Conservation (phyloP, 2,797 vertebrate genomes). For the Molossus alvarezi region DNA sequence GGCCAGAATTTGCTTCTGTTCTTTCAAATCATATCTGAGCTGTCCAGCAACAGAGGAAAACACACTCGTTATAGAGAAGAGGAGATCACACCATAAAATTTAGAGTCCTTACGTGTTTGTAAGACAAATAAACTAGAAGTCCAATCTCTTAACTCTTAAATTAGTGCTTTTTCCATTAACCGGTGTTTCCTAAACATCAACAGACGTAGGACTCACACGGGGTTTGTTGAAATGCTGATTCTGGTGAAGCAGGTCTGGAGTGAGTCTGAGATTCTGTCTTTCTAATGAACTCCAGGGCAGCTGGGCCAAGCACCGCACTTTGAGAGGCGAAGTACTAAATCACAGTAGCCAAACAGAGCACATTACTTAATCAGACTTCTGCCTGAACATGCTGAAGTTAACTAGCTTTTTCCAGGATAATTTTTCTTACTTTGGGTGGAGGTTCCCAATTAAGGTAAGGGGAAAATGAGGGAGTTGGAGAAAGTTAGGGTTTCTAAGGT, state of each 20-base stretch:
- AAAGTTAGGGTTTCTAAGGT: neutral
- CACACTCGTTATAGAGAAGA: neutral
- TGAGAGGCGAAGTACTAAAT: slow-evolving; percentile 63
- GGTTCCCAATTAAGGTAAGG: slow-evolving; percentile 6
- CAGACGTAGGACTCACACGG: neutral
- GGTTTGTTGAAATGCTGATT: neutral
- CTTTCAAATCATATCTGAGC: neutral
- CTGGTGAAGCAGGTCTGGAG: neutral
- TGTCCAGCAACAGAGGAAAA: slow-evolving; percentile 54
- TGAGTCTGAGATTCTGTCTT: neutral
- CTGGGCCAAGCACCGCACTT: neutral
- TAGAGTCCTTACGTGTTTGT: neutral
- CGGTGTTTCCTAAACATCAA: neutral
- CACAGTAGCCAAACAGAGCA: neutral
- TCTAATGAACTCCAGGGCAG: neutral
- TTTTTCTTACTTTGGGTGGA: slow-evolving; percentile 55
- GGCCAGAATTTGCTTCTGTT: neutral
- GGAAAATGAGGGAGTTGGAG: neutral
- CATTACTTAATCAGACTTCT: slow-evolving; percentile 66
- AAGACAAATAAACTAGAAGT: neutral
- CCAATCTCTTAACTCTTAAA: neutral
- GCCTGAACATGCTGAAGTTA: slow-evolving; percentile 19
- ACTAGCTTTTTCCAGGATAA: slow-evolving; percentile 55
- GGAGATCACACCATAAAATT: neutral
- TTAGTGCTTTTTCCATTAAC: neutral